These are phyloP conservation scores for Oscheius sp. DNA, from an alignment of 1,140 invertebrate genomes.

Conservation along the genomic window DNA sequence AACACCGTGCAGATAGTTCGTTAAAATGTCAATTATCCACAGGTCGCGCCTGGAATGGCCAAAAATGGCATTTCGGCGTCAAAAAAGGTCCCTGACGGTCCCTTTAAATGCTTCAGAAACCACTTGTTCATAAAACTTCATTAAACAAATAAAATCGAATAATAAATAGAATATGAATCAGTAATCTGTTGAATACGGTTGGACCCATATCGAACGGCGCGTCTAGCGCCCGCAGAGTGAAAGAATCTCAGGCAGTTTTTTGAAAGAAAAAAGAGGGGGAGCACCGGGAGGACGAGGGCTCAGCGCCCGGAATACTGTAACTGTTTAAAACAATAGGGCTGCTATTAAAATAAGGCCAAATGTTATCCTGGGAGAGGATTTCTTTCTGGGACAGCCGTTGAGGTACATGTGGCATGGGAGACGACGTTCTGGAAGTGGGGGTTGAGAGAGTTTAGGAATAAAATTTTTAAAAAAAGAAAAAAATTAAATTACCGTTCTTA, in stretches of 20 bases:
- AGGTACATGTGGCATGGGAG: conserved; percentile 59
- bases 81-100: too few species aligned
- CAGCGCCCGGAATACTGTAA: neutral
- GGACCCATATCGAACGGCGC: conserved; percentile 1
- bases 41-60: too few species aligned
- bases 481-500: conserved; percentile 18
- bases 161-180: too few species aligned
- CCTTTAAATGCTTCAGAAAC: too few species aligned
- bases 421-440: conserved; percentile 41
- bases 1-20: too few species aligned
- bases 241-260: neutral
- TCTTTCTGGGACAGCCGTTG: conserved; percentile 51
- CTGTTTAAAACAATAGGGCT: neutral
- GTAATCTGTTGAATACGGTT: neutral
- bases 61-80: too few species aligned
- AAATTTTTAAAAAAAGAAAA: neutral
- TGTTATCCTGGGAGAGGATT: neutral
- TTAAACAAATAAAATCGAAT: too few species aligned
- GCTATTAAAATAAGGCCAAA: neutral
- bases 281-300: neutral
- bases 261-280: neutral
- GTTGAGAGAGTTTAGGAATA: conserved; percentile 11
- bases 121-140: too few species aligned
- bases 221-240: neutral
- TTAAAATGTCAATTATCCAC: too few species aligned